Evolutionary conservation across 2,797 vertebrate species (phyloP).

Genomic region (Natrix natrix): DNA sequence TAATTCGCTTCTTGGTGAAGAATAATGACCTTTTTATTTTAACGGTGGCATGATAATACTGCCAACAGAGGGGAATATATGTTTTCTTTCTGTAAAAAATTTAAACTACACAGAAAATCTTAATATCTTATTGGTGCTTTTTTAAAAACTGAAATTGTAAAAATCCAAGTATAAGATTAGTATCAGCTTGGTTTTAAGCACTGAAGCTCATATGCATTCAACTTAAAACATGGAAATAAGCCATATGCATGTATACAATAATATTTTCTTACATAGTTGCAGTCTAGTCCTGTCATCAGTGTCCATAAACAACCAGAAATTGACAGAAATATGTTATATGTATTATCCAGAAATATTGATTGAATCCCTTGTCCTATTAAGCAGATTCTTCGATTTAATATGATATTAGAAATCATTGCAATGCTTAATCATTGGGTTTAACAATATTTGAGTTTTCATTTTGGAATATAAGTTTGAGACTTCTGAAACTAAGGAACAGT

Average conservation of each 20-base stretch:
- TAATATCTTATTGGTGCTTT: neutral
- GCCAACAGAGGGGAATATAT: conserved; percentile 2
- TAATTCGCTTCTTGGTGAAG: neutral
- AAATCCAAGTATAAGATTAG: neutral
- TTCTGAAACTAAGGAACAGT: neutral
- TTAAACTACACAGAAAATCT: neutral
- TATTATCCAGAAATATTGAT: neutral
- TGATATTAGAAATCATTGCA: neutral
- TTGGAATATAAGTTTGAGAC: neutral
- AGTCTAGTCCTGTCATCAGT: conserved; percentile 57
- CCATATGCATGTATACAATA: neutral
- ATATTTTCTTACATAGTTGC: conserved; percentile 31
- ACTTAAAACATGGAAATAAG: neutral
- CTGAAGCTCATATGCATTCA: neutral
- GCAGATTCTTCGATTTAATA: neutral
- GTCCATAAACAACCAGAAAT: conserved; percentile 41
- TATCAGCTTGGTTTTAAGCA: neutral
- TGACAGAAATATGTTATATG: conserved; percentile 41
- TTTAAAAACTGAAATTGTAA: neutral
- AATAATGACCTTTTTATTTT: neutral
- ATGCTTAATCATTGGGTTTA: neutral
- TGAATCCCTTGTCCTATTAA: neutral
- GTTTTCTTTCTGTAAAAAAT: neutral
- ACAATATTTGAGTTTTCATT: neutral
- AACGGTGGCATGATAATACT: neutral